Evolutionary conservation across 1,140 invertebrate species (phyloP), one percentile per base, ranked within the genome.

Genomic region (Glossosoma conforme): DNA sequence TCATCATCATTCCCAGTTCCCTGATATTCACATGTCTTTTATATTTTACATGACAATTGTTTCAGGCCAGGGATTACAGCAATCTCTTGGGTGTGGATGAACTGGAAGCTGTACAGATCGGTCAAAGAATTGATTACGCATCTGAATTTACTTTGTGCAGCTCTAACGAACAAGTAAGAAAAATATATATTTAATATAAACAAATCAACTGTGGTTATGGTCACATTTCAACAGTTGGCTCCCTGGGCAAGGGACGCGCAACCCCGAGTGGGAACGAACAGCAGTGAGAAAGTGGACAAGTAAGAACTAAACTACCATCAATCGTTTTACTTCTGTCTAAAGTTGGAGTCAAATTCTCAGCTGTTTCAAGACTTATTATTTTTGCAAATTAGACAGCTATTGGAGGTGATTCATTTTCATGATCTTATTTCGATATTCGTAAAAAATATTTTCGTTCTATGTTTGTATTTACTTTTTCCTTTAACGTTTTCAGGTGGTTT

Each of bases 401-500:
- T 37, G 35, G 35, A 37, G 6, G 14, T 9, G 6, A 37, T n/a
- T 8, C 17, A 9, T 8, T 8, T n/a, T 9, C 8, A 30, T 9
- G 8, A n/a, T 30, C n/a, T n/a, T 30, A n/a, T 30, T 37, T 13
- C 35, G 6, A 9, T 14, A 9, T 37, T 37, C 17, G 6, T 17
- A 37, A 37, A 6, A 9, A 37, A 9, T 37, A 37, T 13, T 37
- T 37, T 37, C 35, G 14, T 9, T 6, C 35, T 8, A 37, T 37
- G 8, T 6, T 37, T 37, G 6, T 37, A 37, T 9, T n/a, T 30
- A 30, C n/a, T n/a, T 28, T 6, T 6, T 28, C n/a, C 6, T 8
- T n/a, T 8, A 8, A n/a, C n/a, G n/a, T 25, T 51, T 43, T 35
- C 30, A 51, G 48, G 9, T 51, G 6, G 60, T 69, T 2, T 67